These are phyloP conservation scores for Idaea aversata DNA, from an alignment of 2,888 invertebrate genomes.

Conservation along the genomic window DNA sequence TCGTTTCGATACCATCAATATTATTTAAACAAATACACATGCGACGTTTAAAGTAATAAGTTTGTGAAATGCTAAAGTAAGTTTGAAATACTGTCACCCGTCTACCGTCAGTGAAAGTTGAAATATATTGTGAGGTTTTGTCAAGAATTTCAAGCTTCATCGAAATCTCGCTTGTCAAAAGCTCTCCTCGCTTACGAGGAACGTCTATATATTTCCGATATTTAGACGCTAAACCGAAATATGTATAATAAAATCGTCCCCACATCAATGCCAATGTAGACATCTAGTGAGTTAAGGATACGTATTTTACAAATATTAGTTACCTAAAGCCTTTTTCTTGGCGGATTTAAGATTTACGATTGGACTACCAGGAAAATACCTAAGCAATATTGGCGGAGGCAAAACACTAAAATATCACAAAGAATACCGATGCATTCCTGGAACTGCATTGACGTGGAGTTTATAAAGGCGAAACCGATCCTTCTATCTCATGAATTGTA, in stretches of 20 bases:
- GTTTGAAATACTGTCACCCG: conserved; percentile 24
- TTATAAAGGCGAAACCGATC: conserved; percentile 50
- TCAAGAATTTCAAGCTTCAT: conserved; percentile 24
- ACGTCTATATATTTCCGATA: conserved; percentile 12
- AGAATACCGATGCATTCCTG: conserved; percentile 73
- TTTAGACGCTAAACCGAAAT: conserved; percentile 2
- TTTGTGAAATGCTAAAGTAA: conserved; percentile 24
- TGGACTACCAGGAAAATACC: conserved; percentile 51
- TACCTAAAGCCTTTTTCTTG: conserved; percentile 8
- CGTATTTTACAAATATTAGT: not conserved
- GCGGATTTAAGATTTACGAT: conserved; percentile 29
- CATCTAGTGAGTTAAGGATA: not conserved
- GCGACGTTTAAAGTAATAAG: conserved; percentile 18
- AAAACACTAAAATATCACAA: conserved; percentile 70
- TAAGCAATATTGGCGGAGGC: conserved; percentile 49
- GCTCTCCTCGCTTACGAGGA: conserved; percentile 12
- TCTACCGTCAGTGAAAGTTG: conserved; percentile 22
- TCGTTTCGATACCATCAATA: not conserved
- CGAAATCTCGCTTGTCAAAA: conserved; percentile 20
- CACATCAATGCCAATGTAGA: not conserved
- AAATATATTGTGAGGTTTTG: conserved; percentile 23
- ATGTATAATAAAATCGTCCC: not conserved
- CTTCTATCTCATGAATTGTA: conserved; percentile 41
- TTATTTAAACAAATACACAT: not conserved
- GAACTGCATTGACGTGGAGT: conserved; percentile 72